A percentile compares a stretch with the other conserved stretches of the same genome.
These are phyloP conservation scores for Liposcelis brunnea DNA, from an alignment of 2,888 invertebrate species.

Conservation along the genomic window DNA sequence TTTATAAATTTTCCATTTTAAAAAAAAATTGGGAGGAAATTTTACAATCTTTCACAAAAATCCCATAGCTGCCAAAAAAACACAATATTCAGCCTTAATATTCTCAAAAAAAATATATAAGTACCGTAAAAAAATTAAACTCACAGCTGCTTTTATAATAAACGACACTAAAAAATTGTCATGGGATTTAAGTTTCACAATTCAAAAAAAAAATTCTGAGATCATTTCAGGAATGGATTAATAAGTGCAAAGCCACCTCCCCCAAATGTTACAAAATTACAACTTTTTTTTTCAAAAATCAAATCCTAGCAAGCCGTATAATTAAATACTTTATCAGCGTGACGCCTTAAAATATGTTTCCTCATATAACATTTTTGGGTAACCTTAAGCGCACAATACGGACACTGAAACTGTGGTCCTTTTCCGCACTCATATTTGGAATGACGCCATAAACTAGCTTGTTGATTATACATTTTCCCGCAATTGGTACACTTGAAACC, in stretches of 20 bases:
- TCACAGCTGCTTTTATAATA: no score
- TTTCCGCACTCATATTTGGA: constrained; percentile 31
- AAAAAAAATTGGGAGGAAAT: no score
- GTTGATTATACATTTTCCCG: constrained; percentile 20
- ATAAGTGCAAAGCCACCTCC: neutral
- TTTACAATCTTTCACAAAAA: no score
- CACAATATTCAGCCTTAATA: no score
- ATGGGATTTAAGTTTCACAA: no score
- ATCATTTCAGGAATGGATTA: no score
- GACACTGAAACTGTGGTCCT: constrained; percentile 31
- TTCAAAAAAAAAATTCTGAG: no score
- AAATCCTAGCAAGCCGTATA: neutral
- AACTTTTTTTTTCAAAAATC: neutral
- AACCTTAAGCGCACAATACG: constrained; percentile 41
- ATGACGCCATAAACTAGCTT: constrained; percentile 21
- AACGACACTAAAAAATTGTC: no score
- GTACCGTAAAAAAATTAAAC: no score
- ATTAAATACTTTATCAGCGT: constrained; percentile 1
- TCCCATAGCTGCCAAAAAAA: no score
- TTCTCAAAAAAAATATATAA: no score
- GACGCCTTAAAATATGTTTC: constrained; percentile 39
- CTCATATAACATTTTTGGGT: constrained; percentile 74
- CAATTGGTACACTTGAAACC: constrained; percentile 19
- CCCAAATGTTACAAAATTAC: neutral
- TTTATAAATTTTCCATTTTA: no score